Percentiles rank a stretch among this genome's conserved stretches.
Evolutionary conservation across 2,113 vertebrate genomes (phyloP).

Genomic region (Psittacus erithacus): DNA sequence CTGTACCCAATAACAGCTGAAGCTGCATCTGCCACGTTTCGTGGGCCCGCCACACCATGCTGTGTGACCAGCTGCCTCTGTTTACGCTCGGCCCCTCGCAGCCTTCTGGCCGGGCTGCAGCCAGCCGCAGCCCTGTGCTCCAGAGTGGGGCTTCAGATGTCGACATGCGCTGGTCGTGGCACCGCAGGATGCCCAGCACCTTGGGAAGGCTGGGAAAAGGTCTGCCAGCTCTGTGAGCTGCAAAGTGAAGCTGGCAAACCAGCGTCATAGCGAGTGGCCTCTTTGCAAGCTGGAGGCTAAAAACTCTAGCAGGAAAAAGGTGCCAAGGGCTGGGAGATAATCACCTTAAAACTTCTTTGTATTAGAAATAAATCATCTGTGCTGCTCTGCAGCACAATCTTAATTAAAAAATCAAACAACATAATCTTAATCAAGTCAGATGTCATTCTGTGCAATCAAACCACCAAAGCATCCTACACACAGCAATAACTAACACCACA

Average conservation of each 20-base stretch:
- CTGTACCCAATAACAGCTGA: conserved; percentile 79
- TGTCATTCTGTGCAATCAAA: neutral
- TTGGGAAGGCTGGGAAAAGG: neutral
- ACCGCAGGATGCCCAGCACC: neutral
- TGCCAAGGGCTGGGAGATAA: neutral
- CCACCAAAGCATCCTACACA: neutral
- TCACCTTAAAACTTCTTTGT: neutral
- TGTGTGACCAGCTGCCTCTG: conserved; percentile 84
- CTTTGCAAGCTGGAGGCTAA: neutral
- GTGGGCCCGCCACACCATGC: conserved; percentile 74
- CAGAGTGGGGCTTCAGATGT: conserved; percentile 66
- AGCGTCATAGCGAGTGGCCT: fast-evolving
- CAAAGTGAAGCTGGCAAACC: neutral
- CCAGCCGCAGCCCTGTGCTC: conserved; percentile 40
- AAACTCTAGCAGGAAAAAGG: neutral
- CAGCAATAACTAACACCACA: fast-evolving
- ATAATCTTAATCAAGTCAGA: neutral
- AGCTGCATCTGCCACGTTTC: conserved; percentile 78
- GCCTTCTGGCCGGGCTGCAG: conserved; percentile 73
- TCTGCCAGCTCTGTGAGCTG: neutral
- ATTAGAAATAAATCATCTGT: neutral
- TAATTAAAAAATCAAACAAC: neutral
- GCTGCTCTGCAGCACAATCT: neutral
- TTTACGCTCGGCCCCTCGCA: conserved; percentile 67
- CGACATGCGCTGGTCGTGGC: neutral